A percentile compares a stretch with the other conserved stretches of the same genome.
These are phyloP conservation scores for Myotis lucifugus DNA, from an alignment of 2,113 vertebrate genomes.

Conservation along the genomic window DNA sequence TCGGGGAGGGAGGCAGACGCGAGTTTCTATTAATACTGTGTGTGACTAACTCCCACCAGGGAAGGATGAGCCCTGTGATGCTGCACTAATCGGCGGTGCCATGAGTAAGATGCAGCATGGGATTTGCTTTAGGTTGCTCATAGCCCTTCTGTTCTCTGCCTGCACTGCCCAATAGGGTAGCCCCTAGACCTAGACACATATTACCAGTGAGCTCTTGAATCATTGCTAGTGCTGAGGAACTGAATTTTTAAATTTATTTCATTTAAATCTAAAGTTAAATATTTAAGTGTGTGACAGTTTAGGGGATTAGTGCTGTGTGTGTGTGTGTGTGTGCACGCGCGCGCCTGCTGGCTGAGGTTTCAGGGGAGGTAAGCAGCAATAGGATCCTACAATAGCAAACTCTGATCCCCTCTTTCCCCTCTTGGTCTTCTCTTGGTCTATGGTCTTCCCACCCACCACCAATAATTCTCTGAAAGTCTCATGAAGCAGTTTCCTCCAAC, in stretches of 20 bases:
- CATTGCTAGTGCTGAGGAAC: background rate
- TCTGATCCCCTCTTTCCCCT: background rate
- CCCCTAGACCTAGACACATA: background rate
- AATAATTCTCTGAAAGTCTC: background rate
- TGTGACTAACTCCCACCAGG: background rate
- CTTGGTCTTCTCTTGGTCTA: background rate
- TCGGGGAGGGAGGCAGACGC: background rate
- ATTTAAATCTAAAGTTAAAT: slow-evolving; percentile 32
- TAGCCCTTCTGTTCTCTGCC: background rate
- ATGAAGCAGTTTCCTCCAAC: background rate
- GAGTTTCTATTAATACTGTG: background rate
- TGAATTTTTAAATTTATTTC: background rate
- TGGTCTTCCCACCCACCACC: background rate
- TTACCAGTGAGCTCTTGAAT: background rate
- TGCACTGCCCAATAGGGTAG: background rate
- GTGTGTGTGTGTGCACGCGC: background rate
- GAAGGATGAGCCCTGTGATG: background rate
- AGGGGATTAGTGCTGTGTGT: background rate
- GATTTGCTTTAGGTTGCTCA: background rate
- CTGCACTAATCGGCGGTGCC: background rate
- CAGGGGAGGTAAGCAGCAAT: background rate
- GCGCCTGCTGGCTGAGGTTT: too few species aligned
- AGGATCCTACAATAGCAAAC: background rate
- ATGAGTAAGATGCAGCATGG: background rate
- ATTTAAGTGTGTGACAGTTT: background rate